These are phyloP conservation scores for Zonotrichia leucophrys DNA, from an alignment of 2,113 vertebrate species.

Conservation along the genomic window DNA sequence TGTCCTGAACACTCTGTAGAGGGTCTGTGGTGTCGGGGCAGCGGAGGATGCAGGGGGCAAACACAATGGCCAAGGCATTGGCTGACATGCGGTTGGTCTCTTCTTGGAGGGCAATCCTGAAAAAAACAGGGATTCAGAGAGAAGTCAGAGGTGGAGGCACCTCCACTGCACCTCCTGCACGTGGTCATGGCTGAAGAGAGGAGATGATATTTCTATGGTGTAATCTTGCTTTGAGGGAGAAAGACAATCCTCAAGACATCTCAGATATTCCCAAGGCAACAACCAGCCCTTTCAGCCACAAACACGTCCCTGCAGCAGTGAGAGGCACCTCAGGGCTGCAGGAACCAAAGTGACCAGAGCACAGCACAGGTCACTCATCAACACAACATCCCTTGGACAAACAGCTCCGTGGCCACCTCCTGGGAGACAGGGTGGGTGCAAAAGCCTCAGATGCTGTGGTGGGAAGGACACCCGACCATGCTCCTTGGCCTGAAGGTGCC, in stretches of 20 bases:
- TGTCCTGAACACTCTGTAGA: constrained; percentile 94
- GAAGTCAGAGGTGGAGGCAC: neutral
- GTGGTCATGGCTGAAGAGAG: neutral
- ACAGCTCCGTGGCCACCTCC: neutral
- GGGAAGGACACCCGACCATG: neutral
- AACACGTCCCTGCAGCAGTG: neutral
- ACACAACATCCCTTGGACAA: neutral
- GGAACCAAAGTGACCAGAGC: neutral
- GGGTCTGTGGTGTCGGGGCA: constrained; percentile 94
- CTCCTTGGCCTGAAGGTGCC: neutral
- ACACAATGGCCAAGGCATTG: constrained; percentile 96
- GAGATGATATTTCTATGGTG: neutral
- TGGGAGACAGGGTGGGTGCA: fast-evolving
- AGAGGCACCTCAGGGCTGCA: neutral
- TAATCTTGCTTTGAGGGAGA: neutral
- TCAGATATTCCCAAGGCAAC: neutral
- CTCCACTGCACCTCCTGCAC: neutral
- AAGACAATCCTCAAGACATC: neutral
- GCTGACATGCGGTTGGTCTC: constrained; percentile 98
- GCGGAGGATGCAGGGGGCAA: constrained; percentile 96
- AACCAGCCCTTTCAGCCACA: neutral
- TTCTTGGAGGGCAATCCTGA: constrained; percentile 92
- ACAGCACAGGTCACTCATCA: neutral
- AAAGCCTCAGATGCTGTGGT: fast-evolving
- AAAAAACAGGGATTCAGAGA: neutral